Base-by-base conservation (phyloP, 2,113 vertebrate species). In the Conger conger region DNA sequence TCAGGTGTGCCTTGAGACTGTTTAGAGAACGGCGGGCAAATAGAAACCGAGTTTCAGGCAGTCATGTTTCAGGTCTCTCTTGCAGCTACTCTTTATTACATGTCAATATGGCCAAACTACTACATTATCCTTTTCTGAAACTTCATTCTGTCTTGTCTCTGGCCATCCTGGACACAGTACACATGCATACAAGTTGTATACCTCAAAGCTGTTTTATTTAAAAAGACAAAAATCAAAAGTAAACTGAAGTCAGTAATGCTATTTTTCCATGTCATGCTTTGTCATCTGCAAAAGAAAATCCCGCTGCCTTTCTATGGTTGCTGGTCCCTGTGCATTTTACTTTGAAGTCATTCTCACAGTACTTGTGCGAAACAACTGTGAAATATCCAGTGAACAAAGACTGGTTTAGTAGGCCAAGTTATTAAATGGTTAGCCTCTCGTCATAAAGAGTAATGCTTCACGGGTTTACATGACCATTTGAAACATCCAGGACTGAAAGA, bases 401-500 rank as follows among this genome's bases (percentile, higher is more conserved):
- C 40, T 83, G n/a, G 50, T 35, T 35, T 83, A 0, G n/a, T 11
- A 73, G n/a, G 27, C 50, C 42, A 3, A 35, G 86, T 63, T 37
- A 33, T 82, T 37, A 82, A 82, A 68, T 79, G 83, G 45, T 33
- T 23, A 60, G 57, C 78, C 50, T 77, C 38, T 68, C 30, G 17
- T 27, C 7, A 33, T 82, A 42, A 40, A 77, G 40, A 37, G 27
- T 54, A 23, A 36, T 63, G 82, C 89, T 80, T 86, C 82, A 85
- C 82, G 35, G 73, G 40, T 93, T 54, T 90, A 81, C 89, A 16
- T 93, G 82, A 85, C 88, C 87, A 68, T 88, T 73, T 93, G 33
- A 88, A 86, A 86, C 85, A 85, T 40, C 81, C 91, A 96, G 95
- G 95, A 83, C 91, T 96, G 87, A 93, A 93, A 89, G 93, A 95